Evolutionary conservation across 2,888 invertebrate genomes (phyloP).

Genomic region (Creontiades dilutus): DNA sequence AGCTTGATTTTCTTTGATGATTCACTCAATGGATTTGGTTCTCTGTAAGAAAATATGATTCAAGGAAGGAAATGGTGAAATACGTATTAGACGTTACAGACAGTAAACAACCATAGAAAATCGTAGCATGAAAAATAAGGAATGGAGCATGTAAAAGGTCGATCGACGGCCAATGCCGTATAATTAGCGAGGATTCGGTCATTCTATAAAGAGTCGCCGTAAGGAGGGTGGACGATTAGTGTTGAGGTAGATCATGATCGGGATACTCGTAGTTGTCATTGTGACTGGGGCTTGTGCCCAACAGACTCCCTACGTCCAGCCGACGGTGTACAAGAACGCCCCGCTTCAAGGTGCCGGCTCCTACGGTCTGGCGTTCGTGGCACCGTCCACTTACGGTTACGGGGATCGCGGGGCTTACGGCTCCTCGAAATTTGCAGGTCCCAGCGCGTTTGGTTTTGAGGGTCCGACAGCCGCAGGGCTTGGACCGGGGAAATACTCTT

Average conservation of each 20-base stretch:
- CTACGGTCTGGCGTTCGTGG: slow-evolving; percentile 67
- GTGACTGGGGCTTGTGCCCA: neutral
- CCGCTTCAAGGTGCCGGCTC: slow-evolving; percentile 45
- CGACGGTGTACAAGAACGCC: neutral
- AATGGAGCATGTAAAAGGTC: slow-evolving; percentile 35
- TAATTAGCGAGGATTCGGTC: neutral
- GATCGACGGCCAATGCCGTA: slow-evolving; percentile 20
- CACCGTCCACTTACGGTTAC: slow-evolving; percentile 59
- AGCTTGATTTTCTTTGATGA: too few relatives aligned
- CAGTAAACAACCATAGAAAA: neutral
- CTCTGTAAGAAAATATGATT: neutral
- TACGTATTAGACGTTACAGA: too few relatives aligned
- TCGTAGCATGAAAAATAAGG: neutral
- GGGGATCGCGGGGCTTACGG: slow-evolving; percentile 30
- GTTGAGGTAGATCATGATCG: slow-evolving; percentile 36
- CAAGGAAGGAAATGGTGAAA: neutral
- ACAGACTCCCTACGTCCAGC: neutral
- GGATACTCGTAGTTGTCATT: neutral
- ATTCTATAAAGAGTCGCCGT: neutral
- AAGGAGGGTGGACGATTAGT: neutral
- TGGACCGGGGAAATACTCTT: slow-evolving; percentile 60
- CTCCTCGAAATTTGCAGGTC: neutral
- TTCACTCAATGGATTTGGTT: too few relatives aligned
- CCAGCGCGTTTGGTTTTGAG: slow-evolving; percentile 2
- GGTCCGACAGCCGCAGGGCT: slow-evolving; percentile 9